phyloP scores from a whole-genome alignment of 2,888 invertebrate genomes.

The Apotomis turbidana region DNA sequence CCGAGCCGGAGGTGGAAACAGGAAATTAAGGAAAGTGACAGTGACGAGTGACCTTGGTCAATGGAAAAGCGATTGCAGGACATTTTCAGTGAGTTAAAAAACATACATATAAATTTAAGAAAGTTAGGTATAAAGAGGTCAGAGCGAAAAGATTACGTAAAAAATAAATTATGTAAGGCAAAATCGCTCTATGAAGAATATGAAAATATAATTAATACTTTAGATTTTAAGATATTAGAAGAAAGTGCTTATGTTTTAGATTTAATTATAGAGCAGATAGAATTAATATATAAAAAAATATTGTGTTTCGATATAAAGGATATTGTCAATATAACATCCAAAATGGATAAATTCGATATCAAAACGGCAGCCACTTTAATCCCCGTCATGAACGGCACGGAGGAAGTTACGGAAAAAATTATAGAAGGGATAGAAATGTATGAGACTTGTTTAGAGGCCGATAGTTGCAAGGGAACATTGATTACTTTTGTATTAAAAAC shows the following conservation, averaged over 20 bases:
- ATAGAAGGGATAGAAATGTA: slow-evolving; percentile 16
- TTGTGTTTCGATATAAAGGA: background rate
- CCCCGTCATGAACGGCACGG: slow-evolving; percentile 5
- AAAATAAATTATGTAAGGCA: slow-evolving; percentile 1
- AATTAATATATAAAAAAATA: slow-evolving; percentile 7
- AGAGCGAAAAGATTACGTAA: no score
- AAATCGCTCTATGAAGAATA: slow-evolving; percentile 2
- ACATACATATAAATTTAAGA: slow-evolving; percentile 24
- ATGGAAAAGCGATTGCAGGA: slow-evolving; percentile 26
- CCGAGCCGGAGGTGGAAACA: no score
- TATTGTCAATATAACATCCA: background rate
- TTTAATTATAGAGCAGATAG: slow-evolving; percentile 15
- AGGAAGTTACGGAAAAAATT: slow-evolving; percentile 17
- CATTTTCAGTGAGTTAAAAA: slow-evolving; percentile 22
- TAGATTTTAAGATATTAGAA: slow-evolving; percentile 1
- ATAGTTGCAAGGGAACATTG: slow-evolving; percentile 2
- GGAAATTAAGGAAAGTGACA: no score
- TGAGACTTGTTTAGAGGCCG: background rate
- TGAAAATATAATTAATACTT: slow-evolving; percentile 1
- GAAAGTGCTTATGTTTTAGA: slow-evolving; percentile 7
- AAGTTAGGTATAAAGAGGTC: slow-evolving; percentile 13
- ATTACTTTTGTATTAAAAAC: slow-evolving; percentile 29
- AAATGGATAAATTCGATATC: slow-evolving; percentile 25
- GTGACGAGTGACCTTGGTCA: no score
- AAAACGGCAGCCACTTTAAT: slow-evolving; percentile 13